Evolutionary conservation across 1,140 invertebrate genomes (phyloP).

Genomic region (Lucilia cuprina): DNA sequence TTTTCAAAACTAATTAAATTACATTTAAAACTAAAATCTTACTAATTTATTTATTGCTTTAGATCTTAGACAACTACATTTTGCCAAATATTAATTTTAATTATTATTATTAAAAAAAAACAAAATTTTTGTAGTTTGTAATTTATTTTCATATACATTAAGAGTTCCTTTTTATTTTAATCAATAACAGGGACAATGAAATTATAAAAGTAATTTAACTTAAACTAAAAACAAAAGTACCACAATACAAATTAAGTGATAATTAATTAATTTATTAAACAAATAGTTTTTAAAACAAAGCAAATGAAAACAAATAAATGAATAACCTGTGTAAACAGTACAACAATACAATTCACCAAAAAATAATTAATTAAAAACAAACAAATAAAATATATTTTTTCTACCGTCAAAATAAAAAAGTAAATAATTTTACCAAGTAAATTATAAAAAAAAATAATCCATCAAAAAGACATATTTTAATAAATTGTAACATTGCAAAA

Average conservation of each 20-base stretch:
- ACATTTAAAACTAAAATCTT: not conserved
- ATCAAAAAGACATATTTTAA: not conserved
- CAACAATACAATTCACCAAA: constrained; percentile 32
- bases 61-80: constrained; percentile 22
- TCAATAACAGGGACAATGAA: not conserved
- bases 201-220: not conserved
- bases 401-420: not conserved
- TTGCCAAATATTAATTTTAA: constrained; percentile 20
- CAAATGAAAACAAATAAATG: not conserved
- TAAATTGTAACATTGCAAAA: too few relatives aligned
- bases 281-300: constrained; percentile 34
- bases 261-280: constrained; percentile 20
- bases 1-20: not conserved
- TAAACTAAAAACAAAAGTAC: not conserved
- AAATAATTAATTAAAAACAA: constrained; percentile 1
- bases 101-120: constrained; percentile 22
- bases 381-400: not conserved
- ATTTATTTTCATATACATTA: not conserved
- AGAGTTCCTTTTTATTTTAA: not conserved
- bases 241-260: constrained; percentile 38
- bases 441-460: not conserved
- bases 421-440: not conserved
- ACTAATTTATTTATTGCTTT: too few relatives aligned
- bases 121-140: constrained; percentile 3
- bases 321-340: constrained; percentile 43